Conservation (phyloP, 2,797 vertebrate species). For the Microcaecilia unicolor region DNA sequence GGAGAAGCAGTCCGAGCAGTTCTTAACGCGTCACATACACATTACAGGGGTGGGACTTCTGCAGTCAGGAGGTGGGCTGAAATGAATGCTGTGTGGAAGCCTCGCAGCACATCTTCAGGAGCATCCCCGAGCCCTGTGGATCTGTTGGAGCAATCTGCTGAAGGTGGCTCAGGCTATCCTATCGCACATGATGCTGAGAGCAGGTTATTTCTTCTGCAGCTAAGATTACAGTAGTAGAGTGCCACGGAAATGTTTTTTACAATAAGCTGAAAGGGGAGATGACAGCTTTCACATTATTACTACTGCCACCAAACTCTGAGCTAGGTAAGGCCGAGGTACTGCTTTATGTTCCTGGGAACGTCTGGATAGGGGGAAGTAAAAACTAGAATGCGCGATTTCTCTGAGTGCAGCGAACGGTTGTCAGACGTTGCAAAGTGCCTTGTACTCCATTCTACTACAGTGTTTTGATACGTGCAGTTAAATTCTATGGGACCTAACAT, state of each 20-base stretch:
- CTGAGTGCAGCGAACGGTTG: neutral
- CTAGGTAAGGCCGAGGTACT: constrained; percentile 21
- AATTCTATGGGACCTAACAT: no score
- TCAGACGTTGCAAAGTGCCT: neutral
- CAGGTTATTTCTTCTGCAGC: neutral
- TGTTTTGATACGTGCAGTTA: no score
- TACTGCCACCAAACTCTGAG: constrained; percentile 15
- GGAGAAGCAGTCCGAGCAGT: no score
- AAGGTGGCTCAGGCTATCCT: neutral
- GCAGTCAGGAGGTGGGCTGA: constrained; percentile 44
- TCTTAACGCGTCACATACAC: no score
- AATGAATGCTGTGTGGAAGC: constrained; percentile 15
- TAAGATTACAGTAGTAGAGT: neutral
- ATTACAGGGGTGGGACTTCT: constrained; percentile 58
- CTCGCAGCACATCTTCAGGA: neutral
- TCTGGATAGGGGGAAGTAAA: neutral
- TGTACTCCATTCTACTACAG: no score
- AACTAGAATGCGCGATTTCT: neutral
- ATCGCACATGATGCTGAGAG: no score
- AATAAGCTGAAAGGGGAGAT: neutral
- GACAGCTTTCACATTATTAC: constrained; percentile 9
- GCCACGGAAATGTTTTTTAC: neutral
- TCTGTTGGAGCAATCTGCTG: no score
- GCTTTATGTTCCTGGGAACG: no score
- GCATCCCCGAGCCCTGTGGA: neutral